Base-by-base conservation (phyloP, 2,888 invertebrate genomes). In the Ichneumon xanthorius region DNA sequence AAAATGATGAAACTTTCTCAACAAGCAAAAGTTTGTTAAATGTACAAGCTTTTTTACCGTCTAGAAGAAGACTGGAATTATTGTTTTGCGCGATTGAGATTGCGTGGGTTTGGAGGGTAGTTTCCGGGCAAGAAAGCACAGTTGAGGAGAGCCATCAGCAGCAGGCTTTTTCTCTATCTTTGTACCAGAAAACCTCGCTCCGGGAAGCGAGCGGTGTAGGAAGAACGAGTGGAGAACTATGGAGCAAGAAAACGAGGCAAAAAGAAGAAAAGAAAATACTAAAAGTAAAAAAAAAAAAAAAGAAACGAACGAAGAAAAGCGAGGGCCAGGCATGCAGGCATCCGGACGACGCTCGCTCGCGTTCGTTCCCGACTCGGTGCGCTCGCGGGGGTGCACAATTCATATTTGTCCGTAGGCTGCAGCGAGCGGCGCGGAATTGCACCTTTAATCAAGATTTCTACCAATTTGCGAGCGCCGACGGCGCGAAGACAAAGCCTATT, bases 391-490 rank as follows among this genome's bases (percentile, higher is more conserved):
- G 76, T 86, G 85, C 85, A 82, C 85, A 86, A 84, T 92, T 92
- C 90, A 91, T 92, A 91, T 92, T 92, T 91, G 90, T 91, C 90
- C 89, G 90, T 89, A 91, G 90, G 90, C 90, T 91, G 90, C 90
- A 91, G 90, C 45, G 79, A 87, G 85, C 90, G 82, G 85, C 85
- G 85, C 88, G 87, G 87, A 93, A 93, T 93, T 92, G 93, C 93
- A 93, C 93, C 93, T 93, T 93, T 93, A 93, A 93, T 93, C 93
- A 93, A 93, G 93, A 93, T 93, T 93, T 93, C 93, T 93, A 93
- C 93, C 93, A 93, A 93, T 93, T 93, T 93, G 93, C 91, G 91
- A 93, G 92, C 90, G 93, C 92, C 93, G 92, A 92, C 93, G 92
- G 92, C 92, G 93, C 92, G 92, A 93, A 93, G 93, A 93, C 93